These are phyloP conservation scores for Dendropsophus ebraccatus DNA, from an alignment of 2,113 vertebrate genomes.

Conservation along the genomic window DNA sequence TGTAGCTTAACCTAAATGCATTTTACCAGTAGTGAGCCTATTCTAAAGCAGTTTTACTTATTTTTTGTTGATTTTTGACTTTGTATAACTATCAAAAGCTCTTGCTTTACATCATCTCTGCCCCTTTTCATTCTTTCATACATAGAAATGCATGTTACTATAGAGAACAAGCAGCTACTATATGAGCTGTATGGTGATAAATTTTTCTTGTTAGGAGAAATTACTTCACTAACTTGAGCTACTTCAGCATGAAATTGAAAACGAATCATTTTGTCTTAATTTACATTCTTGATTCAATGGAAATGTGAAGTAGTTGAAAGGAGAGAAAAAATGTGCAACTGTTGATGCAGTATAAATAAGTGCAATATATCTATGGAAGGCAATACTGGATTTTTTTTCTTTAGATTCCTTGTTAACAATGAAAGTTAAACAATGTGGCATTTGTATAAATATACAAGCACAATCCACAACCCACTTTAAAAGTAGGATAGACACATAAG, in stretches of 20 bases:
- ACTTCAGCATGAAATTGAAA: slow-evolving; percentile 99
- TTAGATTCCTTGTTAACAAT: not conserved
- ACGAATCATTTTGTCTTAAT: slow-evolving; percentile 97
- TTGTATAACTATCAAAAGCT: slow-evolving; percentile 75
- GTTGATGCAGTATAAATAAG: slow-evolving; percentile 60
- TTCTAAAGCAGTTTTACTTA: not conserved
- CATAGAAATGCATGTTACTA: slow-evolving; percentile 72
- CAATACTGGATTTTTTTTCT: not conserved
- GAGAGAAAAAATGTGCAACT: slow-evolving; percentile 68
- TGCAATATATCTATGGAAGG: not conserved
- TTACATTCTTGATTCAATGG: slow-evolving; percentile 99
- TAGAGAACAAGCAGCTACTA: slow-evolving; percentile 81
- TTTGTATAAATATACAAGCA: too few species aligned
- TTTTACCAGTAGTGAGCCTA: too few species aligned
- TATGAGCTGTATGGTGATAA: slow-evolving; percentile 95
- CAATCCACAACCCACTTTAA: too few species aligned
- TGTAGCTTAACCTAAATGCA: too few species aligned
- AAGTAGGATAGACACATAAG: too few species aligned
- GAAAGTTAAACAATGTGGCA: not conserved
- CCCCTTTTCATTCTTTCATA: slow-evolving; percentile 79
- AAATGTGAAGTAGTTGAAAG: slow-evolving; percentile 88
- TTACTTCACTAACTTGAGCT: slow-evolving; percentile 98
- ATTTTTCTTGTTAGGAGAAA: slow-evolving; percentile 99
- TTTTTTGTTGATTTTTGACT: slow-evolving; percentile 55
- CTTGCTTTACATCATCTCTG: slow-evolving; percentile 86